Base-by-base conservation (phyloP, 2,888 invertebrate genomes). In the Catocala nupta region DNA sequence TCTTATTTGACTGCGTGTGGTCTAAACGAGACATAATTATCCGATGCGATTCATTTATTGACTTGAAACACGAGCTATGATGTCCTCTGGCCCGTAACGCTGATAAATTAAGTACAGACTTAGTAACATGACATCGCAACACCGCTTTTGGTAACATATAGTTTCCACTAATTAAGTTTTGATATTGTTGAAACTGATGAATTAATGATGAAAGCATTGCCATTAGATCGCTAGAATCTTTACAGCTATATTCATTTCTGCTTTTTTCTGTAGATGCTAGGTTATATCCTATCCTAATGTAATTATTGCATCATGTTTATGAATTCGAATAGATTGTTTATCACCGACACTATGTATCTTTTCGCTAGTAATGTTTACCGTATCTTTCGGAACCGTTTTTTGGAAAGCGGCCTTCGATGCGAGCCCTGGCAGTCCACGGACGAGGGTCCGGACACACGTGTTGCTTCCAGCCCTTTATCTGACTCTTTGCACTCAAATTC, bases 401-500 rank as follows among this genome's bases (percentile, higher is more conserved):
- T 97, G 53, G 97, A 95, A 77, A 96, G 95, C 6, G 98, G 98
- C 73, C 98, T 95, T 72, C 97, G 95, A 81, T 97, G 96, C 39
- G 97, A 97, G 54, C 98, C 98, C 80, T 96, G 95, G 86, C 98
- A 98, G 85, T 97, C 97, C 7, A 95, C 92, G 34, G 97, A 96
- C 42, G 96, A 96, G 0, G 96, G 96, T 0, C 98, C 98, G 5
- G 97, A 96, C 5, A 98, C 98, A 55, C 96, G 95, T 1, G 97
- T 98, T 11, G 98, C 98, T 89, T 98, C 98, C 70, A 97, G 89
- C 0, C 98, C 98, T 81, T 98, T 97, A 74, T 96, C 97, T 0
- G 98, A 98, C 72, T 96, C 95, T 85, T 97, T 96, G 86, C 97
- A 97, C 85, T 97, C 97, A 84, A 98, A 98, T 88, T 98, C 98